These are phyloP conservation scores for Blastomussa wellsi DNA, from an alignment of 92 coral and sea anemone species.

Conservation along the genomic window DNA sequence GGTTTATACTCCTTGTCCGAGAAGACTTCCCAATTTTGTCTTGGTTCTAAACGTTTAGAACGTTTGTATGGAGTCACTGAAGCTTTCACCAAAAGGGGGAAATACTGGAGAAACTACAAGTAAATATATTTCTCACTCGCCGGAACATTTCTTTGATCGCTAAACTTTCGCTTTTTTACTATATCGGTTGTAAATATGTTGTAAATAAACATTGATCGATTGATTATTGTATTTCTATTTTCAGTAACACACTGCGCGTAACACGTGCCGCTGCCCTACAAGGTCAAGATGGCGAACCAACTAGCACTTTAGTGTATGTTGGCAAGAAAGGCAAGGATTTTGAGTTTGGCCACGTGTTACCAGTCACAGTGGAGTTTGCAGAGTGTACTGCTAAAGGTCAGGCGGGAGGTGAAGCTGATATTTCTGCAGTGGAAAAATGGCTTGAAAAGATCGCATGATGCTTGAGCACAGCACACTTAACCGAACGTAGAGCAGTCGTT, in stretches of 20 bases:
- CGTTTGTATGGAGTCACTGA: too few relatives aligned
- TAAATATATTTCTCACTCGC: too few relatives aligned
- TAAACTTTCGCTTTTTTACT: too few relatives aligned
- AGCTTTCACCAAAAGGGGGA: too few relatives aligned
- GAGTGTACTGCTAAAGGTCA: conserved; percentile 92
- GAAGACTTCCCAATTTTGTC: too few relatives aligned
- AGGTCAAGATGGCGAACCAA: conserved; percentile 87
- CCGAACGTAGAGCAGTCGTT: background rate
- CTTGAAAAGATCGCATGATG: conserved; percentile 44
- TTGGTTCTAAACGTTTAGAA: too few relatives aligned
- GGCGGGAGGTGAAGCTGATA: conserved; percentile 56
- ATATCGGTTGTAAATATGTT: too few relatives aligned
- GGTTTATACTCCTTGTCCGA: too few relatives aligned
- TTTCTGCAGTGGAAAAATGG: conserved; percentile 72
- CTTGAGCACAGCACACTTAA: background rate
- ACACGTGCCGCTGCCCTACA: conserved; percentile 98
- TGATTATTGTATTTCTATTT: conserved; percentile 13
- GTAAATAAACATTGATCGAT: background rate
- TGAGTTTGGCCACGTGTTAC: conserved; percentile 80
- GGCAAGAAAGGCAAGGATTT: conserved; percentile 94
- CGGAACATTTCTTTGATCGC: too few relatives aligned
- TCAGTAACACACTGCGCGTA: conserved; percentile 91
- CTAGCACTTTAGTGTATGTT: conserved; percentile 54
- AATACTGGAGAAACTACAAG: too few relatives aligned
- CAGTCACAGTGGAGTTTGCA: conserved; percentile 80